Evolutionary conservation across 2,888 invertebrate genomes (phyloP), one percentile per base, ranked within the genome.

Genomic region (Pterobdella sp.): DNA sequence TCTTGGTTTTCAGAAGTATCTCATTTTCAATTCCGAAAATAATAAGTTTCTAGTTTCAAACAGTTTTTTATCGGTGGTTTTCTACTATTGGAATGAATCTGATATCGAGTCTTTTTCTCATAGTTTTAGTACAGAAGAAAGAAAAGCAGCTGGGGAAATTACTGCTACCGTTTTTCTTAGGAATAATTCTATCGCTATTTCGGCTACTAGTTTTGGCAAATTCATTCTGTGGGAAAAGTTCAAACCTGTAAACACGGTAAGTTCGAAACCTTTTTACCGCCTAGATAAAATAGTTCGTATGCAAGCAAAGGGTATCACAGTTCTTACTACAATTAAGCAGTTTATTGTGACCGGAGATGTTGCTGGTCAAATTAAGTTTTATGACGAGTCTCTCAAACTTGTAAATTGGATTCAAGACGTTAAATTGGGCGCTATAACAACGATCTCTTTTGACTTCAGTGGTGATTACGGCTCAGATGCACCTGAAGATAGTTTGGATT

Each of bases 161-260:
- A 82, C 81, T 75, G 82, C 84, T 78, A 81, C 82, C 26, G 80
- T 84, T 72, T 84, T 82, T 79, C 79, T 81, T 76, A 75, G 74
- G 31, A 79, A 81, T 71, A 80, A 80, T 52, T 79, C 81, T 1
- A 72, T 81, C 14, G 82, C 82, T n/a, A 78, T 84, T 26, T 82
- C 84, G 0, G 84, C 81, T 1, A 84, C 84, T 1, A 82, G 82
- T 49, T 78, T 82, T 63, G 84, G 84, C 22, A 84, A 84, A 73
- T 77, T 84, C 64, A 83, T 84, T 14, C 82, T 84, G 29, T 84
- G 84, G 84, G 83, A 82, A 70, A 82, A 80, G 74, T 81, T 82
- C 77, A 81, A 80, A 77, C 81, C 82, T 0, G 34, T 74, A 29
- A 74, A 14, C 36, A n/a, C 66, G 29, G 52, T 49, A 22, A 36